A percentile compares a stretch with the other conserved stretches of the same genome.
These are phyloP conservation scores for Spodoptera exigua DNA, from an alignment of 2,888 invertebrate genomes.

Conservation along the genomic window DNA sequence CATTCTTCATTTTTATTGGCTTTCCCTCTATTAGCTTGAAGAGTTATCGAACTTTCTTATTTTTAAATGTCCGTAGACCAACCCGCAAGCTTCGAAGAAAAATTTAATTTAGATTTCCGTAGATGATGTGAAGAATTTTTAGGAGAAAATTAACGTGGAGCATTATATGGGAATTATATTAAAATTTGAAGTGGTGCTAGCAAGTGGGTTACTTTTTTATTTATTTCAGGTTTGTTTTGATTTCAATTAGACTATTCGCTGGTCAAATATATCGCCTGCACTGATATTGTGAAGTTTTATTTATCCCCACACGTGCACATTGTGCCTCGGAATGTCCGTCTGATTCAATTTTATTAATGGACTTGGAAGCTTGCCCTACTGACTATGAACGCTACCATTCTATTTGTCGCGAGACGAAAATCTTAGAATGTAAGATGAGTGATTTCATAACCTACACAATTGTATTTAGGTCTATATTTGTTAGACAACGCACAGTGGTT, in stretches of 20 bases:
- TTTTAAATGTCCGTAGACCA: conserved; percentile 5
- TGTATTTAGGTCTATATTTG: conserved; percentile 70
- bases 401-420: conserved; percentile 79
- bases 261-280: conserved; percentile 26
- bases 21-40: conserved; percentile 24
- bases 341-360: conserved; percentile 90
- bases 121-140: neutral
- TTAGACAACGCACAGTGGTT: conserved; percentile 33
- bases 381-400: conserved; percentile 83
- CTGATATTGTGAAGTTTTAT: conserved; percentile 70
- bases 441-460: conserved; percentile 69
- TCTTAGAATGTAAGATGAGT: conserved; percentile 62
- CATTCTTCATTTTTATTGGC: conserved; percentile 32
- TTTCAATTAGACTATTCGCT: too few relatives aligned
- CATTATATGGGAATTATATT: neutral
- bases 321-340: conserved; percentile 86
- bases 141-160: neutral
- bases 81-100: conserved; percentile 2
- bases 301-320: conserved; percentile 85
- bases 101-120: neutral
- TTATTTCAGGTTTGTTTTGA: too few relatives aligned
- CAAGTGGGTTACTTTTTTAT: too few relatives aligned
- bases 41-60: conserved; percentile 4
- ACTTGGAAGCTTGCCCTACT: conserved; percentile 88
- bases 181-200: neutral